phyloP scores from a whole-genome alignment of 2,113 vertebrate genomes.

The Bubo scandiacus region DNA sequence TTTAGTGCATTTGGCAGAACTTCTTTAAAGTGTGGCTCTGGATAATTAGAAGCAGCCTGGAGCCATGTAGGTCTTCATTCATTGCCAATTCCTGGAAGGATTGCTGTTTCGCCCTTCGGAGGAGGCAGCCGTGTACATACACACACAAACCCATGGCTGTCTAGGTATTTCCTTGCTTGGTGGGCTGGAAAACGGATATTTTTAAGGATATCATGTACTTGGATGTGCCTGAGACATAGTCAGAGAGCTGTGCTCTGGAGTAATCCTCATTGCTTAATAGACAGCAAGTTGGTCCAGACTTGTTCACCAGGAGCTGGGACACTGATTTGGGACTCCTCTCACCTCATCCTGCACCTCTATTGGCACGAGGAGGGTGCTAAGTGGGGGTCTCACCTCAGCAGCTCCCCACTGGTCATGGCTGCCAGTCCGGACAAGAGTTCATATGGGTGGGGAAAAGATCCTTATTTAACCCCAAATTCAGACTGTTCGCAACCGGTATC shows the following conservation, averaged over 20 bases:
- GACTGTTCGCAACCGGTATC: neutral
- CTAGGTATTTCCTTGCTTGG: neutral
- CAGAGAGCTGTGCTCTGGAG: neutral
- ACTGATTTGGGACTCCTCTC: neutral
- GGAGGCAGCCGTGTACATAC: neutral
- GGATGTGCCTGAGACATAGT: neutral
- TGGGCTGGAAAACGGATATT: neutral
- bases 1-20: neutral
- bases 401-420: neutral
- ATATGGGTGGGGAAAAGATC: neutral
- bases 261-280: neutral
- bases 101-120: neutral
- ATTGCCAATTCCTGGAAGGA: neutral
- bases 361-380: neutral
- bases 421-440: neutral
- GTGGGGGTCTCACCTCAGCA: neutral
- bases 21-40: neutral
- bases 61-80: neutral
- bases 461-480: neutral
- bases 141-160: neutral
- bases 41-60: conserved; percentile 45
- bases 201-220: neutral
- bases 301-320: neutral
- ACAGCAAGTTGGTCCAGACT: neutral
- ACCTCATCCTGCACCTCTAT: neutral